Evolutionary conservation across 2,888 invertebrate species (phyloP), one percentile per base, ranked within the genome.

Genomic region (Xanthostigma xanthostigma): DNA sequence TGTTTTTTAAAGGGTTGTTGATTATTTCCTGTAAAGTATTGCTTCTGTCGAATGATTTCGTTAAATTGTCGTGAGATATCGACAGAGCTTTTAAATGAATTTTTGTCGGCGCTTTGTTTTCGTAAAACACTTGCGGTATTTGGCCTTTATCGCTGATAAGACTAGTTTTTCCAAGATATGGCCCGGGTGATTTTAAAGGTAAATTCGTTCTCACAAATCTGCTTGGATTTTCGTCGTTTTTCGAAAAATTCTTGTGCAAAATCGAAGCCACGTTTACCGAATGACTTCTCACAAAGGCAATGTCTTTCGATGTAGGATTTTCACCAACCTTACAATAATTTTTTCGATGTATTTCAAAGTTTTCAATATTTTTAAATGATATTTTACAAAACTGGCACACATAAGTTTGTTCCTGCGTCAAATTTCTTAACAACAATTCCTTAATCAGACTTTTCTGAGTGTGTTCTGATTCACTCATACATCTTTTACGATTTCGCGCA

Each of bases 111-210:
- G 42, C 43, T 12, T 43, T 36, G 43, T 48, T 48, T 35, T 48
- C 48, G 33, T 48, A 48, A 27, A 48, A 48, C 13, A 48, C 48
- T 42, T 48, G 48, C 9, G 42, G 48, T 41, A 10, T 66, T 54
- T 67, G 67, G 37, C 51, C 59, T 56, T 68, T 68, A 46, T 68
- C 67, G 39, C 62, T 88, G 12, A 90, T 83, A 37, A 90, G 69
- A 45, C 87, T 75, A 2, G 89, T 89, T 59, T 84, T 86, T 6
- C 89, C 89, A 27, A 89, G 70, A 53, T 87, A 69, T 0, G 89
- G 89, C 0, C 89, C 89, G 0, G 89, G 89, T 4, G 88, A 88
- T 41, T 85, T 85, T 43, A 86, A 65, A 1, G 86, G 84, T 41
- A 67, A 68, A 17, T 62, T 57, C 5, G 62, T 57, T 48, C 61